Evolutionary conservation across 2,888 invertebrate species (phyloP), one percentile per base, ranked within the genome.

Genomic region (Petrophora chlorosata): DNA sequence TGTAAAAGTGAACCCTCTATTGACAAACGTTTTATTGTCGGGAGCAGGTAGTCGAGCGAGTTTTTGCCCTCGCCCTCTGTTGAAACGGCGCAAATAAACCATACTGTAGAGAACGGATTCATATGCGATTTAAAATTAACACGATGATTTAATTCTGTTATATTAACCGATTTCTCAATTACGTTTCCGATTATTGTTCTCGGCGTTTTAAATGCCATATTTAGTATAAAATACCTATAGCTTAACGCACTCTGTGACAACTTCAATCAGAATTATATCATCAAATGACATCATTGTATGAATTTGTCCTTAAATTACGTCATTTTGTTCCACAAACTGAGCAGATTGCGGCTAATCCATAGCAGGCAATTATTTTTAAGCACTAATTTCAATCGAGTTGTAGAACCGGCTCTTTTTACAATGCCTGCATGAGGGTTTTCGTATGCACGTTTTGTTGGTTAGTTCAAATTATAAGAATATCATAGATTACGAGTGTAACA

Each of bases 21-120:
- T 81, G 79, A 82, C 77, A 77, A 70, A 73, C 68, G 73, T 59
- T 65, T 74, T 79, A 80, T 82, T 84, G 83, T 85, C 65, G 69
- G 61, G 43, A 77, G 85, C 88, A 88, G 89, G 88, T 88, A 87
- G 85, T 64, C 60, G 64, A 63, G 71, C 82, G 28, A 81, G 82
- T 79, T 82, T 85, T 79, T 76, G 76, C 82, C 78, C 76, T 75
- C 70, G 53, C 48, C 29, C 40, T 10, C 45, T 65, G 70, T 70
- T 67, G 66, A 59, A 75, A 71, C 71, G 76, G 63, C 65, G 73
- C 81, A 79, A 79, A 76, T 79, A 79, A 64, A 69, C 73, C 67
- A 73, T 76, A 39, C 12, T 28, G 17, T 26, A 5, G 34, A 28
- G 60, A 76, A 71, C 72, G 74, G 62, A 66, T 68, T 60, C 66